Percentiles rank a stretch among this genome's conserved stretches.
Evolutionary conservation across 2,797 vertebrate species (phyloP).

Genomic region (Etheostoma perlongum): DNA sequence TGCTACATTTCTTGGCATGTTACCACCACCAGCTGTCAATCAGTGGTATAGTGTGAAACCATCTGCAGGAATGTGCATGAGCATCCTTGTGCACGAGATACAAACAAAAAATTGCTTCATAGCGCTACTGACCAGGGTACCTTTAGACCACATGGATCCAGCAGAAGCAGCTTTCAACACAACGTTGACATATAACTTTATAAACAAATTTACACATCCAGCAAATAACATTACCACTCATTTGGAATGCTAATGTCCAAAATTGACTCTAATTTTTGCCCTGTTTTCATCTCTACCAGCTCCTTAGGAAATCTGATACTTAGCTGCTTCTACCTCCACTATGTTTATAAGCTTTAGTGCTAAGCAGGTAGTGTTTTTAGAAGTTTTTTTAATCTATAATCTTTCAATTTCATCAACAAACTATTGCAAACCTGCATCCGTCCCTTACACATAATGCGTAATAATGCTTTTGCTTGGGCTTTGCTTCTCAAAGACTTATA

Average conservation of each 20-base stretch:
- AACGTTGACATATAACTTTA: neutral
- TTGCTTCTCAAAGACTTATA: constrained; percentile 13
- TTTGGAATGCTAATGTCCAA: neutral
- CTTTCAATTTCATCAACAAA: neutral
- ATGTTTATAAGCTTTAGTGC: neutral
- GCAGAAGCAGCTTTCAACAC: neutral
- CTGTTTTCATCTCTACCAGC: neutral
- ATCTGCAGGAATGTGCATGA: neutral
- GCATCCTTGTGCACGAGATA: neutral
- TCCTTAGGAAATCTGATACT: neutral
- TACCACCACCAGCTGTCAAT: constrained; percentile 20
- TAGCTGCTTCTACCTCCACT: neutral
- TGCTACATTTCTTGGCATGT: constrained; percentile 21
- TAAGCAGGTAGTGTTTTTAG: neutral
- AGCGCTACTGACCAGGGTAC: neutral
- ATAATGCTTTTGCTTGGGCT: neutral
- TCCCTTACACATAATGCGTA: neutral
- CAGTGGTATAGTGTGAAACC: neutral
- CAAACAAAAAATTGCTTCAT: neutral
- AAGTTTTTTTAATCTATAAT: neutral
- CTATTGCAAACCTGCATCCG: neutral
- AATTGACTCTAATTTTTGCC: neutral
- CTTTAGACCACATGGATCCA: neutral
- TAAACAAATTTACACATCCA: neutral
- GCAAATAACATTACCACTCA: neutral